These are phyloP conservation scores for Hystrix cristata DNA, from an alignment of 2,113 vertebrate genomes.

Conservation along the genomic window DNA sequence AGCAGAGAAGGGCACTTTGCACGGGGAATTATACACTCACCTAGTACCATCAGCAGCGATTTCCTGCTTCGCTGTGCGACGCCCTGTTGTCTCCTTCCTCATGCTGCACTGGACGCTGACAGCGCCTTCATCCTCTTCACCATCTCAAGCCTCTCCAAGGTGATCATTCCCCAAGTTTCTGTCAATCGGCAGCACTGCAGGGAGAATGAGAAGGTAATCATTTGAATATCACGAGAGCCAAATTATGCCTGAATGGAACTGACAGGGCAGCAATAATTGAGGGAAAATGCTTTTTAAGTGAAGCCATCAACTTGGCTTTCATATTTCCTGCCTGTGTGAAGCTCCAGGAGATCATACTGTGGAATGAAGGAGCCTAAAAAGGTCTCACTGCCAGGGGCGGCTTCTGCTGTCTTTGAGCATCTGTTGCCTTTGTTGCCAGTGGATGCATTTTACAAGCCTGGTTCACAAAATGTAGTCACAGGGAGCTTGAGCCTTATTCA, in stretches of 20 bases:
- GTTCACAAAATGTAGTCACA: background rate
- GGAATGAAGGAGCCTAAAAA: background rate
- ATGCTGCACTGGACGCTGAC: background rate
- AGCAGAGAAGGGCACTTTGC: background rate
- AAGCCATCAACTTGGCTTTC: background rate
- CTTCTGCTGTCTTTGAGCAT: background rate
- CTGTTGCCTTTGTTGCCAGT: background rate
- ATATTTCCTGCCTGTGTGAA: background rate
- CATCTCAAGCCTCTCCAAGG: background rate
- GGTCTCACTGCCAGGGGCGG: background rate
- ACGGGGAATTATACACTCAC: background rate
- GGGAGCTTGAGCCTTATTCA: background rate
- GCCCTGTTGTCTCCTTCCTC: background rate
- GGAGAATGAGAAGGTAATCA: background rate
- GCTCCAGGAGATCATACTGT: background rate
- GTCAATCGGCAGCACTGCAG: background rate
- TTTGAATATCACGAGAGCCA: conserved; percentile 1
- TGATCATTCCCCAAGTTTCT: background rate
- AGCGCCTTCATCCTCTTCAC: background rate
- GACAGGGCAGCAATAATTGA: background rate
- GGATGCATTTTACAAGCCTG: background rate
- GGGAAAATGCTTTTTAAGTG: conserved; percentile 34
- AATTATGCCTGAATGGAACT: background rate
- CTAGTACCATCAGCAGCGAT: fast-evolving
- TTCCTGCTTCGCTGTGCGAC: conserved; percentile 2